phyloP scores from a whole-genome alignment of 2,888 invertebrate species.

The Limenitis camilla region DNA sequence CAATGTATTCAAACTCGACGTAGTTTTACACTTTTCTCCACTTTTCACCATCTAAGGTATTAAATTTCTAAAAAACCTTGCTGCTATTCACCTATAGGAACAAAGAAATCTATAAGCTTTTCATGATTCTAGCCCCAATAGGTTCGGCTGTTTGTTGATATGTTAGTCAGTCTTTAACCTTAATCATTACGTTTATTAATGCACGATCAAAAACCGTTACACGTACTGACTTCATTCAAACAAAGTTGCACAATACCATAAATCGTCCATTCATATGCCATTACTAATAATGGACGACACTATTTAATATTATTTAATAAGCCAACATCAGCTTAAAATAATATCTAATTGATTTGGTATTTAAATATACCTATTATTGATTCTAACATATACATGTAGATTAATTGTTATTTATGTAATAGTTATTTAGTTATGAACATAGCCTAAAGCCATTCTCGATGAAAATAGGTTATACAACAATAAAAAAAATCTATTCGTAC shows the following conservation, averaged over 20 bases:
- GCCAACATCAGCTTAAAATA: slow-evolving; percentile 12
- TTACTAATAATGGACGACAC: slow-evolving; percentile 32
- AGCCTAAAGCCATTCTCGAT: no score
- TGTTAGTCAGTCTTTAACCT: no score
- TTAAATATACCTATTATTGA: slow-evolving; percentile 1
- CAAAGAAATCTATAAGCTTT: no score
- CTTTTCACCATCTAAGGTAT: no score
- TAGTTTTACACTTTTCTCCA: no score
- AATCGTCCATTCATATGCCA: slow-evolving; percentile 37
- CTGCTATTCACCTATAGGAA: no score
- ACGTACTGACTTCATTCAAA: slow-evolving; percentile 28
- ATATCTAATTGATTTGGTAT: slow-evolving; percentile 8
- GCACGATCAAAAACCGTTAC: slow-evolving; percentile 27
- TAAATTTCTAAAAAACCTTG: no score
- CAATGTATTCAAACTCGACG: no score
- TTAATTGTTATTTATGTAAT: neutral
- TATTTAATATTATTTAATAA: slow-evolving; percentile 18
- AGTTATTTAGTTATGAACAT: neutral
- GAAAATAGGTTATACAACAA: no score
- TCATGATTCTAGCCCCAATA: no score
- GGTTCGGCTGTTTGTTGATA: no score
- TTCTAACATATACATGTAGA: neutral
- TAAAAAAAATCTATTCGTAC: no score
- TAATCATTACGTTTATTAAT: slow-evolving; percentile 20
- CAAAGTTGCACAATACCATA: slow-evolving; percentile 34